Evolutionary conservation across 2,113 vertebrate species (phyloP), one percentile per base, ranked within the genome.

Genomic region (Pleuronectes platessa): DNA sequence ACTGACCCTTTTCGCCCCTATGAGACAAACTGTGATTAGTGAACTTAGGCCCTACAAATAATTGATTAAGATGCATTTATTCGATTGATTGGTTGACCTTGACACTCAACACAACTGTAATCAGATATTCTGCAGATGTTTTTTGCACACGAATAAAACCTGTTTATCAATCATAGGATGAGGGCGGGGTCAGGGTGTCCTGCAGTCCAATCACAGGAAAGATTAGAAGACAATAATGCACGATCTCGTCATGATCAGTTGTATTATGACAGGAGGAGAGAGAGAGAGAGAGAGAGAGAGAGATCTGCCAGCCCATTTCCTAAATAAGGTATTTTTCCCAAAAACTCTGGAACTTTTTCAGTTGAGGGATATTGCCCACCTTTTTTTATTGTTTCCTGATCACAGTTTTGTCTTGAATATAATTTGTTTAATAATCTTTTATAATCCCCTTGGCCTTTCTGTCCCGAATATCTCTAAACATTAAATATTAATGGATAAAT

Each of bases 281-380:
- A 58, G 21, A 24, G 24, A 24, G 24, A 24, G 24, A 24, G 24
- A 35, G 51, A 71, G 51, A 4, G 60, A 42, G 61, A 71, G 68
- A 59, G 6, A 61, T 51, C 49, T 24, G 51, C 67, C 21, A 11
- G 35, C 7, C 40, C 37, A 21, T 60, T 71, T 78, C 71, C 42
- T 51, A 54, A 59, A 61, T 54, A 49, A 51, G 40, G 66, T 42
- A 9, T 7, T 13, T 71, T 82, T n/a, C 23, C 23, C 9, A 5
- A 21, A 68, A 54, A 65, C 10, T n/a, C 26, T 53, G 55, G 21
- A 56, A 65, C 55, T 72, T 62, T 75, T 62, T 51, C 14, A 53
- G 2, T 51, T 45, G 3, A 73, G 15, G 7, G 9, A 2, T 14
- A 10, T 74, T 23, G 2, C 3, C 2, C 3, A 3, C 3, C 0